These are phyloP conservation scores for Byasa hedistus DNA, from an alignment of 2,888 invertebrate genomes.

Conservation along the genomic window DNA sequence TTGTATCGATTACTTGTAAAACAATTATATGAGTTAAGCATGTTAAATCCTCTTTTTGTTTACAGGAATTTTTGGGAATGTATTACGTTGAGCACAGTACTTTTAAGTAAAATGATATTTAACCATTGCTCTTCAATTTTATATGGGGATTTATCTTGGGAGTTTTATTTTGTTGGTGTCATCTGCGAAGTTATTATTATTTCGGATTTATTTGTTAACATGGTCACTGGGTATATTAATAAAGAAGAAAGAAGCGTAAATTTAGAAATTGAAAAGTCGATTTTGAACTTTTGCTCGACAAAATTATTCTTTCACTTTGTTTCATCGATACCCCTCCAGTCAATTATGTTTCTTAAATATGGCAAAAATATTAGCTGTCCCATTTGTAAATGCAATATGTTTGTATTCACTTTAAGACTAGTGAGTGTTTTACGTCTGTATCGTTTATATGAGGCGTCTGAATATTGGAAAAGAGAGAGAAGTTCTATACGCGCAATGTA, in stretches of 20 bases:
- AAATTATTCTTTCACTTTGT: conserved; percentile 31
- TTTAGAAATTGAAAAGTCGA: conserved; percentile 30
- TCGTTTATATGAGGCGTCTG: conserved; percentile 30
- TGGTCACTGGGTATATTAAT: conserved; percentile 30
- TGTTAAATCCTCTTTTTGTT: background rate
- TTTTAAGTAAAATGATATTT: conserved; percentile 31
- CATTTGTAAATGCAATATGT: conserved; percentile 32
- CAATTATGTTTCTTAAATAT: conserved; percentile 32
- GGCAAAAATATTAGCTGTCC: conserved; percentile 31
- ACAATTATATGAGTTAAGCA: too few relatives aligned
- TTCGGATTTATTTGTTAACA: conserved; percentile 30
- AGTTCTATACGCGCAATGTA: conserved; percentile 24
- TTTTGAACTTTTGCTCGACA: conserved; percentile 31
- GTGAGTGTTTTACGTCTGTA: conserved; percentile 31
- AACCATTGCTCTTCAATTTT: conserved; percentile 32
- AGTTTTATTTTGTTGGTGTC: conserved; percentile 29
- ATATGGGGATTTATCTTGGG: conserved; percentile 32
- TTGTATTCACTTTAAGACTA: conserved; percentile 31
- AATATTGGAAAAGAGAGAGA: conserved; percentile 31
- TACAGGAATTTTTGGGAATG: conserved; percentile 33
- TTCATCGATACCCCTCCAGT: conserved; percentile 31
- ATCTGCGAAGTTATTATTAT: conserved; percentile 29
- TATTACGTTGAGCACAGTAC: conserved; percentile 23
- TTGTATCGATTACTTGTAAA: too few relatives aligned
- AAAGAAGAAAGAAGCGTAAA: conserved; percentile 30